Base-by-base conservation (phyloP, 1,140 invertebrate genomes). In the Bombus huntii region DNA sequence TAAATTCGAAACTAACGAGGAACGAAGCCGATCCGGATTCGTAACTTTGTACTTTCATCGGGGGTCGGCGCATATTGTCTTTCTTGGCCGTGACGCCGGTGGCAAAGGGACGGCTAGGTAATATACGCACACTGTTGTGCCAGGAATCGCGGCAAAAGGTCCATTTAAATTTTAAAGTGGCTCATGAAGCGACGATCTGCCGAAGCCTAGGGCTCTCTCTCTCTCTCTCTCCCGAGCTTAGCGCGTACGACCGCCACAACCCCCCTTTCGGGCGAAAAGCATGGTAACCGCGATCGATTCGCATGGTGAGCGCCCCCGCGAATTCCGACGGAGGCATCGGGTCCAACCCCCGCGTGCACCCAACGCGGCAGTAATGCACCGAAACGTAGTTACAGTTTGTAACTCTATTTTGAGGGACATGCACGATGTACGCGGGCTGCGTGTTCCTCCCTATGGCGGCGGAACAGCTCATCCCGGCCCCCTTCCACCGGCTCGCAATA, bases 361-460 rank as follows among this genome's bases (percentile, higher is more conserved):
- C 87, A 62, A 89, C 87, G 88, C 89, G 88, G 87, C 93, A 93
- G 92, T 94, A 94, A 94, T 94, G 93, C 93, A 94, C 89, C 91
- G 90, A 94, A 94, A 95, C 91, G 91, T 93, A 94, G 93, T 95
- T 95, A 94, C 93, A 94, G 94, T 94, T 94, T 90, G 92, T 95
- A 94, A 95, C 93, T 95, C 93, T 91, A 95, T 95, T 94, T 93
- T 88, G 87, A 90, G 91, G 92, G 90, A 92, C 92, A 90, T 91
- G 90, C 83, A 88, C 90, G 91, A 80, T 71, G 81, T 89, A 87
- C 87, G 87, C 70, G 88, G 71, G 39, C 70, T 42, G 47, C 12
- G n/a, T n/a, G 53, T 65, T 73, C 66, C 86, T 34, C 75, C 57
- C 70, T 42, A 65, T 34, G 42, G 8, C n/a, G 42, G 12, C 22